Evolutionary conservation across 2,888 invertebrate species (phyloP).

Genomic region (Oligia fasciuncula): DNA sequence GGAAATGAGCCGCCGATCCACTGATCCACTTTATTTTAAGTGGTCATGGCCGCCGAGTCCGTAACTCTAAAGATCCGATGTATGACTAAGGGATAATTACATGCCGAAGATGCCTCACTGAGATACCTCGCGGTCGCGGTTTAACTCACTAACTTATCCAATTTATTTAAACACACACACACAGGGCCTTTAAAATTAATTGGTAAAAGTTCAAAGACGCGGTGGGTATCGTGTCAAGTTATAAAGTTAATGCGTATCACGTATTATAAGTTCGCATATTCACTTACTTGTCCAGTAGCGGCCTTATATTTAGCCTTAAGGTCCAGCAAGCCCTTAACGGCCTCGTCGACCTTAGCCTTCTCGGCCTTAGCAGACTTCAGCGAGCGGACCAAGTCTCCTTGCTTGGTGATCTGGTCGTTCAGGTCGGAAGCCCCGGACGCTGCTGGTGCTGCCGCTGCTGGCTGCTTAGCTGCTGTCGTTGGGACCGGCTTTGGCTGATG

Average conservation of each 20-base stretch:
- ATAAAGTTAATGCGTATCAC: too few relatives aligned
- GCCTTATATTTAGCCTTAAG: slow-evolving; percentile 94
- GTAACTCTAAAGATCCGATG: not conserved
- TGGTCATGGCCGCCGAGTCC: not conserved
- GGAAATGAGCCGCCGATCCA: not conserved
- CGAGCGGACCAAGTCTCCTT: slow-evolving; percentile 92
- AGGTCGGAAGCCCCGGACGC: slow-evolving; percentile 51
- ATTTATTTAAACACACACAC: too few relatives aligned
- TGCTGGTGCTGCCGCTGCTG: slow-evolving; percentile 49
- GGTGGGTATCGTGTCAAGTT: too few relatives aligned
- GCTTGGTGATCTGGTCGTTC: slow-evolving; percentile 85
- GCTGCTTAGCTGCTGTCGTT: slow-evolving; percentile 72
- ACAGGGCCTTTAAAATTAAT: too few relatives aligned
- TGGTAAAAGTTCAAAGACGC: too few relatives aligned
- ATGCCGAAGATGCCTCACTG: too few relatives aligned
- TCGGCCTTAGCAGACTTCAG: slow-evolving; percentile 92
- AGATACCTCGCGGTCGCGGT: too few relatives aligned
- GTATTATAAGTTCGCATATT: not conserved
- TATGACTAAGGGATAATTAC: too few relatives aligned
- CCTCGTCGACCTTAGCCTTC: slow-evolving; percentile 87
- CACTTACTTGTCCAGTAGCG: slow-evolving; percentile 77
- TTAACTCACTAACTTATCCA: too few relatives aligned
- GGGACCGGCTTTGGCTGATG: slow-evolving; percentile 79
- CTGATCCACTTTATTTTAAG: too few relatives aligned
- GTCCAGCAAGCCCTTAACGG: slow-evolving; percentile 90